Conservation (phyloP, 2,797 vertebrate genomes). For the Tolypeutes matacus region DNA sequence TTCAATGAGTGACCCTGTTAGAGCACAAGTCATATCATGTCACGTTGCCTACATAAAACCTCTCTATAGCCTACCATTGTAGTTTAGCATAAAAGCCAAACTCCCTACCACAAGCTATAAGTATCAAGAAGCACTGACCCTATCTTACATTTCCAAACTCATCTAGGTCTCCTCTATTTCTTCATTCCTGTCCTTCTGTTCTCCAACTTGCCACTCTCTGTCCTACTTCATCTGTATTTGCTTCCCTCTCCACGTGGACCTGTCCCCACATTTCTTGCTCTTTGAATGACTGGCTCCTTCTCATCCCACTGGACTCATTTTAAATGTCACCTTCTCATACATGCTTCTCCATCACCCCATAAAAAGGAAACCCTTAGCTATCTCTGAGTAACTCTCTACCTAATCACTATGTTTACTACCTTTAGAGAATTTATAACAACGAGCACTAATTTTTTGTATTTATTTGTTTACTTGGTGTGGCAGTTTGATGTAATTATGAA, state of each 20-base stretch:
- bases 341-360: neutral
- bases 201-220: neutral
- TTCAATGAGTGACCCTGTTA: neutral
- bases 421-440: neutral
- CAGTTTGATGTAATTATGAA: too few species aligned
- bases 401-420: neutral
- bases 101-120: neutral
- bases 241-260: neutral
- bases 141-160: neutral
- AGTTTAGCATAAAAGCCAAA: conserved; percentile 1
- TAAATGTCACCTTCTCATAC: neutral
- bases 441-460: neutral
- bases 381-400: neutral
- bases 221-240: neutral
- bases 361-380: neutral
- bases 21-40: neutral
- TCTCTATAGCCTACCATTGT: neutral
- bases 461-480: neutral
- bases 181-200: neutral
- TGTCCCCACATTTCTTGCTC: neutral
- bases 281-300: neutral
- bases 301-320: neutral
- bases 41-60: neutral
- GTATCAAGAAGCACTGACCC: neutral
- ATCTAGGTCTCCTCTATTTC: too few species aligned